These are phyloP conservation scores for Amazona vittata DNA, from an alignment of 2,113 vertebrate genomes.

Conservation along the genomic window DNA sequence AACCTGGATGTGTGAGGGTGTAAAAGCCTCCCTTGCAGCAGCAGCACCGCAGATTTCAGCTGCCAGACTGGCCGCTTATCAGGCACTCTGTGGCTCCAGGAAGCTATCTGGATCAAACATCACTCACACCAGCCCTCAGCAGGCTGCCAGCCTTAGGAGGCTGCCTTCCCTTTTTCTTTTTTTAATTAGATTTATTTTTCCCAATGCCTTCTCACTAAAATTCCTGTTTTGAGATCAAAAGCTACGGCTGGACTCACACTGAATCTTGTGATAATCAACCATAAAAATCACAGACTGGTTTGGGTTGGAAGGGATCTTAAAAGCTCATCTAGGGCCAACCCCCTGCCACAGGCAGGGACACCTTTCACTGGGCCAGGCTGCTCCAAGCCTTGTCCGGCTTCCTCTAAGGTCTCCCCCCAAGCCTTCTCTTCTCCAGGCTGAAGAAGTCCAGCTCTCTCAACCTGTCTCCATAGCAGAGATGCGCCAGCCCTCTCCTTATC, in stretches of 20 bases:
- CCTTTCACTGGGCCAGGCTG: neutral
- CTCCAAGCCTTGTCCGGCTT: neutral
- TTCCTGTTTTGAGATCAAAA: neutral
- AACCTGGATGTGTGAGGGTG: neutral
- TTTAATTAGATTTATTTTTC: neutral
- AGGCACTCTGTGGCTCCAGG: fast-evolving
- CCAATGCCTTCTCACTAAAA: neutral
- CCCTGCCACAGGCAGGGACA: neutral
- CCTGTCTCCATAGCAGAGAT: neutral
- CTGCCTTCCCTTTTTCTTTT: neutral
- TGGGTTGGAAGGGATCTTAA: neutral
- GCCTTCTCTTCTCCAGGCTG: neutral
- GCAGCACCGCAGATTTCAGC: neutral
- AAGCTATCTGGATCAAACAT: neutral
- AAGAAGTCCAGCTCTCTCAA: neutral
- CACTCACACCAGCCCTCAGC: neutral
- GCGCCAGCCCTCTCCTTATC: neutral
- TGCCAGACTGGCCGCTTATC: neutral
- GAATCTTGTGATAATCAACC: neutral
- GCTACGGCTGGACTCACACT: neutral
- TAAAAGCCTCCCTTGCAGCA: neutral
- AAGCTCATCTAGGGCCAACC: neutral
- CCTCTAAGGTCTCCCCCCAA: neutral
- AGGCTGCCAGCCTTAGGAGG: neutral
- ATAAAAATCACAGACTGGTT: neutral